Percentiles rank a stretch among this genome's conserved stretches.
Evolutionary conservation across 1,140 invertebrate species (phyloP).

Genomic region (Pissodes strobi): DNA sequence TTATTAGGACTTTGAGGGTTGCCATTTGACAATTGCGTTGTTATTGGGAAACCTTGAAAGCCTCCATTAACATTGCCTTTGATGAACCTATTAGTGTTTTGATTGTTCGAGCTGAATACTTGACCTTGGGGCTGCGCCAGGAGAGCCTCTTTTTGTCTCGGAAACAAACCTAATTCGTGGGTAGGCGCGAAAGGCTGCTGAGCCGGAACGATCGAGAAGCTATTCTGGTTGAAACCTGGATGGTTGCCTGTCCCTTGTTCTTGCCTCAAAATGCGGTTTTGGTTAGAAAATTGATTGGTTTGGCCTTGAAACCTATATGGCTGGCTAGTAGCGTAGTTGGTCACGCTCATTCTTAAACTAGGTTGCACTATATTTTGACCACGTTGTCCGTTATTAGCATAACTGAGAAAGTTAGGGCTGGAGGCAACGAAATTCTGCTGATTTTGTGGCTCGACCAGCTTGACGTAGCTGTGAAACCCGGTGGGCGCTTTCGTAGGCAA

Average conservation of each 20-base stretch:
- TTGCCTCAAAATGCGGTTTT: slow-evolving; percentile 57
- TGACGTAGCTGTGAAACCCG: slow-evolving; percentile 43
- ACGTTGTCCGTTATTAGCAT: not conserved
- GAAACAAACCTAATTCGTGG: slow-evolving; percentile 13
- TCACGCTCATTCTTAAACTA: too few species aligned
- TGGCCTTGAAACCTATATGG: not conserved
- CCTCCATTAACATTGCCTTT: too few species aligned
- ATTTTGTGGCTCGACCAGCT: slow-evolving; percentile 11
- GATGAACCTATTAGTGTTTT: not conserved
- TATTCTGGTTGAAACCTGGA: slow-evolving; percentile 42
- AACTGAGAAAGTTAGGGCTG: not conserved
- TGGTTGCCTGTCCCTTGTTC: slow-evolving; percentile 57
- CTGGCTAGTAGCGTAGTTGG: not conserved
- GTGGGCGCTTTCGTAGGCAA: slow-evolving; percentile 48
- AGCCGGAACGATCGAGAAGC: slow-evolving; percentile 38
- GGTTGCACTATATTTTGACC: not conserved
- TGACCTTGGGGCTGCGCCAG: slow-evolving; percentile 26
- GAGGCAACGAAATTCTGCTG: slow-evolving; percentile 1
- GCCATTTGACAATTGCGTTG: not conserved
- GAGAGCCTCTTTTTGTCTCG: not conserved
- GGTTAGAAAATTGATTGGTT: not conserved
- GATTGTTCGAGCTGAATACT: slow-evolving; percentile 45
- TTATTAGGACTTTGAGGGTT: slow-evolving; percentile 11
- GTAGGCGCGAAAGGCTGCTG: slow-evolving; percentile 20
- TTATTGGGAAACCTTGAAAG: not conserved